Evolutionary conservation across 2,797 vertebrate species (phyloP).

Genomic region (Oreonectes daqikongensis): DNA sequence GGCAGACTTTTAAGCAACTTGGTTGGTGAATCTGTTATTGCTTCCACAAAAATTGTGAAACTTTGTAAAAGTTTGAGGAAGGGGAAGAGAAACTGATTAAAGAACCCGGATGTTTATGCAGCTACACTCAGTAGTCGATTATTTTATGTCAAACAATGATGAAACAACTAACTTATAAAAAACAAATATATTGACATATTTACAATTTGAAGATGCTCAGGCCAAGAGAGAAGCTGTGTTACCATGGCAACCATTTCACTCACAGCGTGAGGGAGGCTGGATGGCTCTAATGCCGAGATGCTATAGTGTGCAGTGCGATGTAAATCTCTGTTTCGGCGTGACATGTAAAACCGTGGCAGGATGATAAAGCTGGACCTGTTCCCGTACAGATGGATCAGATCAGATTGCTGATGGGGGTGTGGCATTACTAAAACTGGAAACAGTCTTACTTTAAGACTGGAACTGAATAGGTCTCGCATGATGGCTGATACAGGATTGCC

Average conservation of each 20-base stretch:
- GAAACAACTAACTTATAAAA: not conserved
- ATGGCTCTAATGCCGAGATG: constrained; percentile 46
- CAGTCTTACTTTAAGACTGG: not conserved
- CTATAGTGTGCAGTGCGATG: not conserved
- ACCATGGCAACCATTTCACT: constrained; percentile 66
- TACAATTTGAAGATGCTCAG: constrained; percentile 24
- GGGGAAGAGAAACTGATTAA: constrained; percentile 21
- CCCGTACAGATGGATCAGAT: constrained; percentile 21
- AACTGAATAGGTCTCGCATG: constrained; percentile 13
- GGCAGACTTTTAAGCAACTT: not conserved
- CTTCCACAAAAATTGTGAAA: constrained; percentile 33
- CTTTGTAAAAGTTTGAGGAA: constrained; percentile 6
- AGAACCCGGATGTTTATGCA: not conserved
- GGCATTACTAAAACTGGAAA: not conserved
- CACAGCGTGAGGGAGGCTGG: constrained; percentile 29
- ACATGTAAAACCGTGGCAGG: not conserved
- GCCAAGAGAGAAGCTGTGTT: constrained; percentile 52
- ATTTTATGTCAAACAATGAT: not conserved
- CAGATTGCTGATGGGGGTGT: constrained; percentile 34
- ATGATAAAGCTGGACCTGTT: constrained; percentile 18
- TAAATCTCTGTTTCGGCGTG: constrained; percentile 10
- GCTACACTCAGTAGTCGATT: not conserved
- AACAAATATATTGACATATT: constrained; percentile 40
- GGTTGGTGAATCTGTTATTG: not conserved
- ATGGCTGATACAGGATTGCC: not conserved